Evolutionary conservation across 1,140 invertebrate genomes (phyloP).

Genomic region (Pollicipes pollicipes): DNA sequence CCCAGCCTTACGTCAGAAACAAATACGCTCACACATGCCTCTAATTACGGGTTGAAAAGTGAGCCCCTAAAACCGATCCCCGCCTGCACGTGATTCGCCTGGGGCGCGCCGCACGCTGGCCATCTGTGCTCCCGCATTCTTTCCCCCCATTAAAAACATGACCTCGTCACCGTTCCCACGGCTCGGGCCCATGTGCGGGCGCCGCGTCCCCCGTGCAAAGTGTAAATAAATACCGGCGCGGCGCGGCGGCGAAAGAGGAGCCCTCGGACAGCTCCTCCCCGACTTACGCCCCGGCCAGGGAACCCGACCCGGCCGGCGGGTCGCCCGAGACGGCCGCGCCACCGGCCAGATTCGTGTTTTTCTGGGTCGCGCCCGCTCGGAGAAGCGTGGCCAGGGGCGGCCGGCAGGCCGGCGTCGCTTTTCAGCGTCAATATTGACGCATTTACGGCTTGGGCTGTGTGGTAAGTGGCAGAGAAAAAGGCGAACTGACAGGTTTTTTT

Average conservation of each 20-base stretch:
- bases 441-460: background rate
- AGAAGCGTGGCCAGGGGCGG: too few relatives aligned
- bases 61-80: background rate
- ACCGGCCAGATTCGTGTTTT: background rate
- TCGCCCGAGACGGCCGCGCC: background rate
- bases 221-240: background rate
- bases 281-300: background rate
- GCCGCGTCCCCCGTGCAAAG: background rate
- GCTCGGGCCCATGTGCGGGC: background rate
- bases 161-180: background rate
- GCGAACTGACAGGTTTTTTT: background rate
- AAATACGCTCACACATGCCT: background rate
- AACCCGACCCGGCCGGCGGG: background rate
- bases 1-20: background rate
- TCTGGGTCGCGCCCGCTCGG: background rate
- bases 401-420: background rate
- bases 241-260: background rate
- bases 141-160: background rate
- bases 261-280: background rate
- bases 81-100: background rate
- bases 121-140: background rate
- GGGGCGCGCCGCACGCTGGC: background rate
- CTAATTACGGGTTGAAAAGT: background rate
- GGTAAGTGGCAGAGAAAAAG: background rate
- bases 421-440: background rate